A percentile compares a stretch with the other conserved stretches of the same genome.
phyloP scores from a whole-genome alignment of 2,113 vertebrate species.

The Toxotes chatareus region DNA sequence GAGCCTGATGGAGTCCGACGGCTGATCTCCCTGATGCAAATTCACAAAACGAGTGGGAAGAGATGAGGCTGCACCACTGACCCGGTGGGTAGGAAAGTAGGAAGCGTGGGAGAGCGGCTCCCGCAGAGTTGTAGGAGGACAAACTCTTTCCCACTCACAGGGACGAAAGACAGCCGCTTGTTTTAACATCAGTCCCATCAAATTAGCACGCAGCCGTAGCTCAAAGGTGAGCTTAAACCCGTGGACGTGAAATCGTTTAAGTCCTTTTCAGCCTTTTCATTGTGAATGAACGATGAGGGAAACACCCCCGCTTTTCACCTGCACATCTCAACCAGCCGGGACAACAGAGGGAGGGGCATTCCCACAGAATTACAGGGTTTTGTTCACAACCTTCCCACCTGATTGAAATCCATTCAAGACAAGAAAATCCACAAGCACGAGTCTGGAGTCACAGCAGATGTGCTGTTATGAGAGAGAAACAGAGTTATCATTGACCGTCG shows the following conservation, averaged over 20 bases:
- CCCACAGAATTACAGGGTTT: conserved; percentile 17
- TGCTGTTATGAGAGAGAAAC: not conserved
- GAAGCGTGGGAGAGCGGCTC: conserved; percentile 31
- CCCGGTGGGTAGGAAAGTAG: not conserved
- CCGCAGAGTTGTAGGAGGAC: not conserved
- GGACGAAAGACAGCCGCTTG: not conserved
- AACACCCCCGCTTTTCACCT: conserved; percentile 30
- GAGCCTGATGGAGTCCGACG: conserved; percentile 41
- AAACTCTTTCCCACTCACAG: not conserved
- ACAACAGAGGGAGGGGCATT: conserved; percentile 35
- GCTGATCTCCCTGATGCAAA: conserved; percentile 41
- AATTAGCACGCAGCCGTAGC: not conserved
- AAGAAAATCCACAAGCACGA: not conserved
- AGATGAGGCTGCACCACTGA: conserved; percentile 4
- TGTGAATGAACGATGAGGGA: not conserved
- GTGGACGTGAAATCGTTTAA: not conserved
- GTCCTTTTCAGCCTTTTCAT: not conserved
- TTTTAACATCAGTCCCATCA: too few species aligned
- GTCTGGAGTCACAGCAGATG: not conserved
- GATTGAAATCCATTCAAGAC: not conserved
- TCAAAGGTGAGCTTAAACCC: not conserved
- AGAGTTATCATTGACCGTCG: not conserved
- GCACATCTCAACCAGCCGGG: conserved; percentile 5
- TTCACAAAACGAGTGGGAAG: conserved; percentile 37
- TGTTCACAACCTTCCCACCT: conserved; percentile 20